phyloP scores from a whole-genome alignment of 2,888 invertebrate genomes.

The Morpho achilles region DNA sequence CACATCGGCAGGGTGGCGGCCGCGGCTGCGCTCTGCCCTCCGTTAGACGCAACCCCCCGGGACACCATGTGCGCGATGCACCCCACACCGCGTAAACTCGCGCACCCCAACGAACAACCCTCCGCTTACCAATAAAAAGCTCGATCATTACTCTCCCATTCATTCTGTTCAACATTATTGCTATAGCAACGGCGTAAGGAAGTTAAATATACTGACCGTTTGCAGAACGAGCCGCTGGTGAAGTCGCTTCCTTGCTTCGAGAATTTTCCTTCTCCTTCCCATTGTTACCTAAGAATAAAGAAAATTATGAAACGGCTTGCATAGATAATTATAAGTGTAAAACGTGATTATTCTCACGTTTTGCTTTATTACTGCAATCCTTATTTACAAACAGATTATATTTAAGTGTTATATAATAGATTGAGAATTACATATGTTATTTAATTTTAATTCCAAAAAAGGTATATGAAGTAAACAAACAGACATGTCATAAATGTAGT shows the following conservation, averaged over 20 bases:
- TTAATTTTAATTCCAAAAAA: not conserved
- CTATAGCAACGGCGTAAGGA: constrained; percentile 34
- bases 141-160: constrained; percentile 68
- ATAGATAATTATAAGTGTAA: constrained; percentile 13
- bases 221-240: constrained; percentile 83
- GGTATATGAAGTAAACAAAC: not conserved
- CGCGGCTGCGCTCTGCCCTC: constrained; percentile 51
- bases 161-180: constrained; percentile 55
- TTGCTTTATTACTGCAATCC: constrained; percentile 7
- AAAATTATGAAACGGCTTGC: constrained; percentile 18
- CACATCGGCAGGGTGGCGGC: constrained; percentile 40
- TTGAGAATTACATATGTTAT: not conserved
- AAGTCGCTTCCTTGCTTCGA: constrained; percentile 84
- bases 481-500: too few relatives aligned
- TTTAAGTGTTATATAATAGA: not conserved
- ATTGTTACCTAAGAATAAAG: constrained; percentile 83
- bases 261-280: constrained; percentile 83
- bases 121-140: constrained; percentile 36
- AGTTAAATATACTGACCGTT: constrained; percentile 71
- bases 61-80: constrained; percentile 47
- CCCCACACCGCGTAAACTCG: constrained; percentile 34
- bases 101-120: constrained; percentile 36
- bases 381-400: not conserved
- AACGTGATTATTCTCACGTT: constrained; percentile 29
- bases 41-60: constrained; percentile 43